Evolutionary conservation across 2,797 vertebrate species (phyloP), one percentile per base, ranked within the genome.

Genomic region (Lagorchestes hirsutus): DNA sequence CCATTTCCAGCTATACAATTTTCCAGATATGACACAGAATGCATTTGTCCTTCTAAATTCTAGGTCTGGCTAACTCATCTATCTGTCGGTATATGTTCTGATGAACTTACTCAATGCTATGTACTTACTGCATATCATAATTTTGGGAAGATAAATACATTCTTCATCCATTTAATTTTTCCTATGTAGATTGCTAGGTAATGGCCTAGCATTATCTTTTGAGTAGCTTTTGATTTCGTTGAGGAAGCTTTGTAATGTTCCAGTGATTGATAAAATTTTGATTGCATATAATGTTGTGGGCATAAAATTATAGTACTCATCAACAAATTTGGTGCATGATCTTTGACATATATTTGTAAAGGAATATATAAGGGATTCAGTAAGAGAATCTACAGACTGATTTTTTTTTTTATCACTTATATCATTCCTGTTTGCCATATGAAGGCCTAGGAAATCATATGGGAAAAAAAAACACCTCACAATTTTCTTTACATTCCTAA

Each of bases 281-380:
- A 46, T 82, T 16, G 13, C 16, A 67, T n/a, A 67, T 27, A 13
- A 22, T 16, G n/a, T 93, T 50, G 9, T 1, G 24, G 10, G 50
- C 74, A 18, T 56, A 54, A 50, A 62, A 95, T 82, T 27, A 5
- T 52, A 95, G 27, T 22, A 90, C 22, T 52, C 93, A 1, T 50
- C 50, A 59, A 24, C 29, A 57, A 22, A 67, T 96, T 40, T 91
- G 40, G 93, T 93, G n/a, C 13, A 14, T 91, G 50, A 31, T 27
- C 16, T 67, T 82, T 59, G 54, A 94, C 93, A 54, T 94, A 52
- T 52, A 55, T 93, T 92, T 95, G 56, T 67, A 55, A 82, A 93
- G n/a, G 0, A 55, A 55, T 95, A 52, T 55, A 18, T 94, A 56
- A 67, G 0, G 55, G 59, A 40, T 31, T 67, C 95, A 93, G 13